Evolutionary conservation across 2,113 vertebrate species (phyloP).

Genomic region (Chamaetylas fuelleborni): DNA sequence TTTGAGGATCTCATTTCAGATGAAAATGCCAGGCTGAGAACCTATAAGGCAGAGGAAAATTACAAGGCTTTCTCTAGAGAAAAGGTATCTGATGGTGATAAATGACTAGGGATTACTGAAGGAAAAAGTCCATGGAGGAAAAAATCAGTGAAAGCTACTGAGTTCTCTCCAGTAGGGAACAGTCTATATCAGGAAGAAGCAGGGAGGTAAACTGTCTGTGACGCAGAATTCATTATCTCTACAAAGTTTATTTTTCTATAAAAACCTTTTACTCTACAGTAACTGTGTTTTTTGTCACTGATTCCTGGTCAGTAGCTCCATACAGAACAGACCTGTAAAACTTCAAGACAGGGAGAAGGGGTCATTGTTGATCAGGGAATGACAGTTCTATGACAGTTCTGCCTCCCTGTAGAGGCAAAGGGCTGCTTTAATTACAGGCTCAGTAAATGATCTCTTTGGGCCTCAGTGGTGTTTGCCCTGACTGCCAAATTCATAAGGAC

Average conservation of each 20-base stretch:
- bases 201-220: neutral
- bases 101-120: neutral
- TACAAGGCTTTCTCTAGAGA: neutral
- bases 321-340: neutral
- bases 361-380: fast-evolving
- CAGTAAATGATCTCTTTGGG: neutral
- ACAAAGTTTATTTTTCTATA: neutral
- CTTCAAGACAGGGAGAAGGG: neutral
- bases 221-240: neutral
- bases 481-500: neutral
- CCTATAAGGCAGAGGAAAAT: neutral
- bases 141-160: neutral
- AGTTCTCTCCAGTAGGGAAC: neutral
- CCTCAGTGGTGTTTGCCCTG: neutral
- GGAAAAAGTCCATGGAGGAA: neutral
- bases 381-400: fast-evolving
- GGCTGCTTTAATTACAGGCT: neutral
- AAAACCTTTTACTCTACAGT: neutral
- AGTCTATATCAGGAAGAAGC: neutral
- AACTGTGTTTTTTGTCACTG: neutral
- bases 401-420: neutral
- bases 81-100: neutral
- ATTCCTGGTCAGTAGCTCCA: neutral
- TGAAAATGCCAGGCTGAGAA: neutral
- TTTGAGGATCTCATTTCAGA: neutral